Evolutionary conservation across 2,888 invertebrate species (phyloP), one percentile per base, ranked within the genome.

Genomic region (Caenorhabditis afra): DNA sequence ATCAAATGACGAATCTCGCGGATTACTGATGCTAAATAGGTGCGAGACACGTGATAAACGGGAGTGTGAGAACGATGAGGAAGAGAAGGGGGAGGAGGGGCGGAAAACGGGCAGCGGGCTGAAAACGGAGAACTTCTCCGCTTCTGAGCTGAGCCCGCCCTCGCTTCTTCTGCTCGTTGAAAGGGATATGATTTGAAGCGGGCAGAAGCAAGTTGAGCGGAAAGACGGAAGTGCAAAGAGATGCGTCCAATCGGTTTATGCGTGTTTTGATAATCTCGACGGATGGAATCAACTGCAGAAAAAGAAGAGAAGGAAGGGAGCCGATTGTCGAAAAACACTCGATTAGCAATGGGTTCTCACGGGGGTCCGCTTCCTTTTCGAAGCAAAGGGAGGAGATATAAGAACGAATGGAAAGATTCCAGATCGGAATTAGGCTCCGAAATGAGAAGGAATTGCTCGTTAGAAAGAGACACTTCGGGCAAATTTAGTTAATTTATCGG

Each of bases 1-100:
- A 49, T 58, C 8, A 29, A 64, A 61, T 70, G 62, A 70, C 53
- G 70, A 70, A 70, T 70, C 23, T 52, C 10, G 50, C 49, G 59
- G 70, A 62, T 70, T 61, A 62, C 58, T 58, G 58, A 67, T 67
- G 67, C 70, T 62, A 70, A 70, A 70, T 70, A 70, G 70, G 61
- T 45, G 18, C 68, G 53, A 45, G 52, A 44, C 70, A 70, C 59
- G 62, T 62, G 70, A 55, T 47, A 14, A 47, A 14, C 16, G 5
- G 37, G 10, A 55, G 70, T 37, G 70, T 61, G 70, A 35, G 70
- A 62, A 50, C 45, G 55, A 47, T 29, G 16, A 49, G 12, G 52
- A 44, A 29, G 49, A 29, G 37, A 16, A 22, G 29, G 8, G 45
- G 35, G 55, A 47, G 52, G 18, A 29, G 35, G 44, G 23, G 14